phyloP scores from a whole-genome alignment of 35 echinoderm and acorn worm species.

The Ophiothrix spiculata region DNA sequence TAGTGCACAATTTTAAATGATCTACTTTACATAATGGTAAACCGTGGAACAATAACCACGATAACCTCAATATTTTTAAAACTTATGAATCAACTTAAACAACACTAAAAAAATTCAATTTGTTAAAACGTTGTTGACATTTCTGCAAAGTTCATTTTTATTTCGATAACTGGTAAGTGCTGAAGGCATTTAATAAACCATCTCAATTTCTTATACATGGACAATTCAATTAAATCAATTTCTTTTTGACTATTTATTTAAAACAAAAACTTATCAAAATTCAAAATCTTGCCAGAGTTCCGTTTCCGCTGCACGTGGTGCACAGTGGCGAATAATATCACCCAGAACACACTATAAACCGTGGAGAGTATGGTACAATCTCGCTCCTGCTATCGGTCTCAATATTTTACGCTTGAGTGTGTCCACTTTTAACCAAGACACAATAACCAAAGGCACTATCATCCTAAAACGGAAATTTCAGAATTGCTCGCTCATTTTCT shows the following conservation, averaged over 20 bases:
- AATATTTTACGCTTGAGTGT: neutral
- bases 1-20: too few species aligned
- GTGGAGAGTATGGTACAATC: neutral
- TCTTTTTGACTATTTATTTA: neutral
- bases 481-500: conserved; percentile 6
- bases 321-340: neutral
- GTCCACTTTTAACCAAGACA: neutral
- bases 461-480: neutral
- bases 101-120: too few species aligned
- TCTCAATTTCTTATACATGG: neutral
- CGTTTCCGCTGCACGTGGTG: neutral
- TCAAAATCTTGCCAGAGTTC: neutral
- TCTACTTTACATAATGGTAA: too few species aligned
- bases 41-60: too few species aligned
- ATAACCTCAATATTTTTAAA: too few species aligned
- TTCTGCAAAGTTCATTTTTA: too few species aligned
- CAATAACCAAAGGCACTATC: conserved; percentile 7
- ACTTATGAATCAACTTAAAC: too few species aligned
- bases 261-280: conserved; percentile 10
- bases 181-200: neutral
- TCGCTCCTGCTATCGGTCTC: neutral
- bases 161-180: neutral
- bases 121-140: too few species aligned
- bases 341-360: neutral
- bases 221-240: neutral